These are phyloP conservation scores for Nasua narica DNA, from an alignment of 2,797 vertebrate genomes.

Conservation along the genomic window DNA sequence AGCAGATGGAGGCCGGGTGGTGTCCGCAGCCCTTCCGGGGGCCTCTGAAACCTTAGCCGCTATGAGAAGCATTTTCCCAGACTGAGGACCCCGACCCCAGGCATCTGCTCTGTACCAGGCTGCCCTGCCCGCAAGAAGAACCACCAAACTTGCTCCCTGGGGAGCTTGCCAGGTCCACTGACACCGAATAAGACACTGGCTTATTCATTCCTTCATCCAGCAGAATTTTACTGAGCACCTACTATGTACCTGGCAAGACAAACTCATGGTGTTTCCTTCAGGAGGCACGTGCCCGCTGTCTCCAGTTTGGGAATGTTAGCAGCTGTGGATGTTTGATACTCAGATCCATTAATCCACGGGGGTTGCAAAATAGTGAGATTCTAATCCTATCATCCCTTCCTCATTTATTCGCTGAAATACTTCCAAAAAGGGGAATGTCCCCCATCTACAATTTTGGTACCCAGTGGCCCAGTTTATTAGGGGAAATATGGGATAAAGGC, in stretches of 20 bases:
- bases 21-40: too few relatives aligned
- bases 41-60: not conserved
- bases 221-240: not conserved
- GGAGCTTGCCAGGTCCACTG: not conserved
- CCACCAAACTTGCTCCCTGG: not conserved
- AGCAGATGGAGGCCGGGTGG: not conserved
- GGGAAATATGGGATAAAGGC: not conserved
- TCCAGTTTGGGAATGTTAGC: not conserved
- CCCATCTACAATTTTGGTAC: not conserved
- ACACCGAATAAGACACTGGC: not conserved
- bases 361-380: not conserved
- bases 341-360: not conserved
- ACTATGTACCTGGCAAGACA: too few relatives aligned
- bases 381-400: not conserved
- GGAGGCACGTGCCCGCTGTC: not conserved
- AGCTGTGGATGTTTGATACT: not conserved
- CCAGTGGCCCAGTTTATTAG: not conserved
- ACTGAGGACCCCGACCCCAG: not conserved
- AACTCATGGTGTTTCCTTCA: rapidly evolving
- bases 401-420: not conserved
- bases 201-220: not conserved
- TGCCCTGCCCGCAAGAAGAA: not conserved
- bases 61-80: not conserved
- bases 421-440: not conserved
- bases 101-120: too few relatives aligned